A percentile compares a stretch with the other conserved stretches of the same genome.
These are phyloP conservation scores for Caenorhabditis inopinata DNA, from an alignment of 1,140 invertebrate species.

Conservation along the genomic window DNA sequence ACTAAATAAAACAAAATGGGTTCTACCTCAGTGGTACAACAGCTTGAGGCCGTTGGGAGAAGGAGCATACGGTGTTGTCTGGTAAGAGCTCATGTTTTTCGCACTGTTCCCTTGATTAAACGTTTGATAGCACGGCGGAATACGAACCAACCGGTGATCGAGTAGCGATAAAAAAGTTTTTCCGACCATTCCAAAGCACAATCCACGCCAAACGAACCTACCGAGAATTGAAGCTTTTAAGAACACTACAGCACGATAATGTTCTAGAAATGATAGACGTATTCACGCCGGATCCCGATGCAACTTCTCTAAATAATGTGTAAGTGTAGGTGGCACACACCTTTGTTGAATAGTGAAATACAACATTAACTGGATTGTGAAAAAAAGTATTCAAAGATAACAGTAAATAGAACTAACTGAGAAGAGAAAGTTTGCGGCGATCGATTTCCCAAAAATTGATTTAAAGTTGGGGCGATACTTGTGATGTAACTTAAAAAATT, in stretches of 20 bases:
- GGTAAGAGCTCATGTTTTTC: constrained; percentile 73
- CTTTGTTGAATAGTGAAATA: not conserved
- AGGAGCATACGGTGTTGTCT: constrained; percentile 96
- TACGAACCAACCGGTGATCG: constrained; percentile 65
- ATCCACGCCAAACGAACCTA: constrained; percentile 70
- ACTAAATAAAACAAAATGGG: constrained; percentile 94
- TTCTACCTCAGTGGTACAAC: constrained; percentile 87
- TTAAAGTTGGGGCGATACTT: too few relatives aligned
- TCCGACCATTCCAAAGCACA: constrained; percentile 69
- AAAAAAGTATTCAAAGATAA: constrained; percentile 8
- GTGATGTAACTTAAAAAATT: too few relatives aligned
- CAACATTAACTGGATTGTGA: not conserved
- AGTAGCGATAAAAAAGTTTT: constrained; percentile 71
- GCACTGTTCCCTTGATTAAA: not conserved
- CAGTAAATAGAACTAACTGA: not conserved
- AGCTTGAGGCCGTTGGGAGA: constrained; percentile 86
- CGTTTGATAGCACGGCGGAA: constrained; percentile 67
- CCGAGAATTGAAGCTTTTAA: constrained; percentile 68
- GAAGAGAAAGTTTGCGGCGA: too few relatives aligned
- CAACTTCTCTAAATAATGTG: constrained; percentile 83
- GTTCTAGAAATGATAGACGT: constrained; percentile 89
- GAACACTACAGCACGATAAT: constrained; percentile 70
- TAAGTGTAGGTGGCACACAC: constrained; percentile 71
- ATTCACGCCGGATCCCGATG: constrained; percentile 77
- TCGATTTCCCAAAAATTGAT: too few relatives aligned